phyloP scores from a whole-genome alignment of 1,140 invertebrate species.

The Panonychus citri region DNA sequence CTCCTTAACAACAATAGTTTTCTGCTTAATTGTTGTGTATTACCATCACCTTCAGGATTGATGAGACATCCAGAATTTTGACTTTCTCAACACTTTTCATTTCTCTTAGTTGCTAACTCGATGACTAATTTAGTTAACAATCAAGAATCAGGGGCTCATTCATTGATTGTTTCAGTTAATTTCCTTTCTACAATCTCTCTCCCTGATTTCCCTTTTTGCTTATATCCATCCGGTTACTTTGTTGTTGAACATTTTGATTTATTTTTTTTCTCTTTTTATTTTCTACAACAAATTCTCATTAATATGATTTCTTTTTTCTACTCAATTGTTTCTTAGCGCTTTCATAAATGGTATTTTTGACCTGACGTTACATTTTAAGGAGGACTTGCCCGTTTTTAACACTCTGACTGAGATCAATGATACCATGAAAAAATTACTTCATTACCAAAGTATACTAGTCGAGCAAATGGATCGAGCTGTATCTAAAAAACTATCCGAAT shows the following conservation, averaged over 20 bases:
- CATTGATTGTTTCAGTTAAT: background rate
- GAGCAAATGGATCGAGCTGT: slow-evolving; percentile 73
- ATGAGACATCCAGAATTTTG: too few relatives aligned
- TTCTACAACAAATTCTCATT: too few relatives aligned
- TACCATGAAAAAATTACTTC: slow-evolving; percentile 60
- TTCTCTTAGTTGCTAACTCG: too few relatives aligned
- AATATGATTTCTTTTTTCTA: background rate
- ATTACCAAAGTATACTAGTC: slow-evolving; percentile 59
- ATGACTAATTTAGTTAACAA: too few relatives aligned
- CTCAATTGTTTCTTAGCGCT: background rate
- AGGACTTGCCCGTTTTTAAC: slow-evolving; percentile 26
- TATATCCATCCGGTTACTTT: background rate
- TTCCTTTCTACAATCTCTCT: background rate
- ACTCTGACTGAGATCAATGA: slow-evolving; percentile 47
- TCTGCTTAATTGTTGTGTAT: too few relatives aligned
- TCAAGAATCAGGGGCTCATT: too few relatives aligned
- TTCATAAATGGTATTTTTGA: slow-evolving; percentile 20
- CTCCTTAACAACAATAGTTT: too few relatives aligned
- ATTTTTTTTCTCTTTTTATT: too few relatives aligned
- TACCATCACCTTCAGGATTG: too few relatives aligned
- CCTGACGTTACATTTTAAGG: slow-evolving; percentile 21
- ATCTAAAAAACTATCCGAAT: slow-evolving; percentile 59
- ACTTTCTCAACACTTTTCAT: too few relatives aligned
- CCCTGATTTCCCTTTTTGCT: background rate
- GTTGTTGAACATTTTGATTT: background rate